Conservation (phyloP, 1,140 invertebrate species). For the Hyphantria cunea region DNA sequence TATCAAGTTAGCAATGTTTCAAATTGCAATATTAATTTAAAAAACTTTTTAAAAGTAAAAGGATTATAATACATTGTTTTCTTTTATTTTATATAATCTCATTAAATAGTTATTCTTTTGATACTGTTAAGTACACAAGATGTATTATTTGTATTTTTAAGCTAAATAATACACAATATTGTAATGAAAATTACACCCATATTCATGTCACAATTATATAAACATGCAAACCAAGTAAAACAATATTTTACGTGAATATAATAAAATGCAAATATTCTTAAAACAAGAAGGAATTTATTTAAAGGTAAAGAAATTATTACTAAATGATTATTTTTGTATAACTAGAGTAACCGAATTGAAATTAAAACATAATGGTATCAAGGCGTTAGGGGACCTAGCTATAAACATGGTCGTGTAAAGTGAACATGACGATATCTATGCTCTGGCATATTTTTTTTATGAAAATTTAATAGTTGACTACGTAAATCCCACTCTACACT, state of each 20-base stretch:
- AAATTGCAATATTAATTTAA: neutral
- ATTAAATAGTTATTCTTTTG: constrained; percentile 10
- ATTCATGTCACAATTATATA: constrained; percentile 17
- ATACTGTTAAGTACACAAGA: constrained; percentile 31
- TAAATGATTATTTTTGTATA: constrained; percentile 15
- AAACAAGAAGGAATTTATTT: constrained; percentile 11
- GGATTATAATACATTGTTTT: constrained; percentile 9
- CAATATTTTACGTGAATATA: constrained; percentile 21
- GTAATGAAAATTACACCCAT: constrained; percentile 37
- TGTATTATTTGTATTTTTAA: constrained; percentile 23
- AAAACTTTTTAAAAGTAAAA: constrained; percentile 14
- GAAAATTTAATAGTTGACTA: too few species aligned
- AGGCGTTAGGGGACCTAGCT: too few species aligned
- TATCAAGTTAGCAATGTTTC: neutral
- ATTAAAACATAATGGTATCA: neutral
- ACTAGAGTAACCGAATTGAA: constrained; percentile 27
- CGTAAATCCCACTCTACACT: too few species aligned
- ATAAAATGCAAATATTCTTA: constrained; percentile 26
- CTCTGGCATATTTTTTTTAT: too few species aligned
- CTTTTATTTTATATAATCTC: constrained; percentile 18
- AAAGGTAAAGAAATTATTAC: constrained; percentile 24
- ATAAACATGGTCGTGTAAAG: too few species aligned
- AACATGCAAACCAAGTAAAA: constrained; percentile 25
- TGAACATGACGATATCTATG: too few species aligned
- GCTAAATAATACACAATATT: constrained; percentile 30